Base-by-base conservation (phyloP, 1,140 invertebrate species). In the Homalodisca vitripennis region DNA sequence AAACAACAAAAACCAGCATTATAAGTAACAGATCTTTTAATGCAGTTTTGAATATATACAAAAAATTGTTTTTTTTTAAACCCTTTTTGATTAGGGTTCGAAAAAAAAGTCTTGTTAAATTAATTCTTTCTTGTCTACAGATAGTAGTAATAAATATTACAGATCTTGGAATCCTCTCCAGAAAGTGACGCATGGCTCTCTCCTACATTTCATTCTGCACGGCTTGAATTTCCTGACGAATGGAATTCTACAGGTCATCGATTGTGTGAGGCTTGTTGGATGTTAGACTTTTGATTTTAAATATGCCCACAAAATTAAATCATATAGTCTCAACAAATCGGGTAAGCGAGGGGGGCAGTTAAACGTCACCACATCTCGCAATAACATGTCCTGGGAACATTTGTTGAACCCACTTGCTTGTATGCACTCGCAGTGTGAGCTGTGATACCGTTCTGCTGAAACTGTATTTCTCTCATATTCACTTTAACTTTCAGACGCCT, bases 151-250 rank as follows among this genome's bases (percentile, higher is more conserved):
- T n/a, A n/a, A n/a, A n/a, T n/a, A n/a, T n/a, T n/a, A n/a, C n/a
- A n/a, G n/a, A n/a, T n/a, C n/a, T 41, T 41, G 6, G 48, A 20
- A 53, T 53, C 48, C 20, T 53, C 12, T 53, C 20, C 48, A 12
- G 48, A 22, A 53, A 53, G 20, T 53, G 6, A 53, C 48, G 48
- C 10, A 53, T 20, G 48, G 66, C 66, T 62, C 51, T 60, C 47
- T 41, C 66, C 41, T 64, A 67, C 66, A 47, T 67, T 67, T 67
- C 66, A 67, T 67, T 67, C 29, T 51, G 51, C 47, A 67, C 66
- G 51, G 55, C 55, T 60, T 60, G 22, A 69, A 69, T 69, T 67
- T 69, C 68, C 53, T 69, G 55, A 65, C 68, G 64, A 69, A 69
- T 69, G 62, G 22, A 63, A 53, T 53, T 53, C 48, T 53, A 12